These are phyloP conservation scores for Dasyornis broadbenti DNA, from an alignment of 2,113 vertebrate genomes.

Conservation along the genomic window DNA sequence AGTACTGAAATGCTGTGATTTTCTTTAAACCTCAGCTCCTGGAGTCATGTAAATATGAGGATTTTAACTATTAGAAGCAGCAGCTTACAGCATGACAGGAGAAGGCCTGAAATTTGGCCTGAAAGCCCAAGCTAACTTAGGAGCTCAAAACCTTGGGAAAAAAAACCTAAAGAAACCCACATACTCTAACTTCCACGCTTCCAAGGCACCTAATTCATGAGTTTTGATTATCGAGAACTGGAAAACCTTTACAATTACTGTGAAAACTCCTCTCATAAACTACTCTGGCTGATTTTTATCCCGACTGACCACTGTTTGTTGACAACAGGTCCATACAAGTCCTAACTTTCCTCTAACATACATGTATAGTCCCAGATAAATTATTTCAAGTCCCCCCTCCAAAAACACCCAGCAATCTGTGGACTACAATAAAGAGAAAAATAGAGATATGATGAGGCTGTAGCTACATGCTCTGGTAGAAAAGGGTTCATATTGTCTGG, in stretches of 20 bases:
- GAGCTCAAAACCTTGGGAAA: not conserved
- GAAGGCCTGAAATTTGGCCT: not conserved
- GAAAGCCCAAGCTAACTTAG: not conserved
- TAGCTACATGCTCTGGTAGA: not conserved
- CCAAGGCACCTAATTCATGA: not conserved
- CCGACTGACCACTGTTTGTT: not conserved
- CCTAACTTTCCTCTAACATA: not conserved
- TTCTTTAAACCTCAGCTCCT: not conserved
- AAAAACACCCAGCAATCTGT: rapidly evolving
- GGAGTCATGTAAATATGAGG: not conserved
- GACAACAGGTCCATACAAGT: not conserved
- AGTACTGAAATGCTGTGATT: not conserved
- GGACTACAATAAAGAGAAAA: not conserved
- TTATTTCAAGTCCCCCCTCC: not conserved
- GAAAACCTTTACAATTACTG: not conserved
- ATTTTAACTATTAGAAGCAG: not conserved
- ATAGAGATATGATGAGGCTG: not conserved
- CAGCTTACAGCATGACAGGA: not conserved
- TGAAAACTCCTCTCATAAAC: not conserved
- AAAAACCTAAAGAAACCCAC: not conserved
- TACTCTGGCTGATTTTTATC: not conserved
- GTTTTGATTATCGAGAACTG: not conserved
- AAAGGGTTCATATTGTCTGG: not conserved
- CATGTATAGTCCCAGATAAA: not conserved
- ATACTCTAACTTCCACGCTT: not conserved